Base-by-base conservation (phyloP, 2,888 invertebrate species). In the Zaprionus lineosus region DNA sequence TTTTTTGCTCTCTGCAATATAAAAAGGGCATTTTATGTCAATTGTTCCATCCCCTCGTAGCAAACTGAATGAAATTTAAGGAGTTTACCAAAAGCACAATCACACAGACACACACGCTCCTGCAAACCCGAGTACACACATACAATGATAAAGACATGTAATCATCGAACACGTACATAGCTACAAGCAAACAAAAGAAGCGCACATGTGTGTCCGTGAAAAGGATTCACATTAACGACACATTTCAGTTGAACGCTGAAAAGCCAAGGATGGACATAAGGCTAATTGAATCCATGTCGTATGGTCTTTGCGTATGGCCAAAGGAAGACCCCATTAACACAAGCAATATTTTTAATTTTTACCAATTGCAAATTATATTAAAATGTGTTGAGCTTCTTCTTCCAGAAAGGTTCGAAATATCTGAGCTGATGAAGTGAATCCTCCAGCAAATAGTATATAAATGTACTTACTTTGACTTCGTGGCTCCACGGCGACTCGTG, bases 1-100 rank as follows among this genome's bases (percentile, higher is more conserved):
- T 37, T 16, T 33, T 34, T 31, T 14, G n/a, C 7, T 16, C 34
- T 64, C 15, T 21, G 26, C 29, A 44, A 28, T 61, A 69, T 59
- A 85, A 72, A 78, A 83, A 72, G 69, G 73, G 67, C 63, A 83
- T 79, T 85, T 85, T 75, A 72, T 83, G 79, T 50, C 81, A 81
- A 79, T 83, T 85, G 83, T 52, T 64, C 63, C 58, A 62, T 55
- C 19, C 37, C 51, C 51, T 60, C 31, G 48, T 14, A 43, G 48
- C 36, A 36, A 43, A 43, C 57, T 64, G 79, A 82, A 74, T 82
- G 78, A 70, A 65, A 67, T 77, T 78, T 70, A 74, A 74, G 62
- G 66, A 75, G 72, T 46, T 61, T 36, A 31, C 44, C 47, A 37
- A 43, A 21, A 53, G 33, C 43, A 39, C 47, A 50, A 8, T 6